These are phyloP conservation scores for Todiramphus chloris DNA, from an alignment of 2,113 vertebrate genomes.

Conservation along the genomic window DNA sequence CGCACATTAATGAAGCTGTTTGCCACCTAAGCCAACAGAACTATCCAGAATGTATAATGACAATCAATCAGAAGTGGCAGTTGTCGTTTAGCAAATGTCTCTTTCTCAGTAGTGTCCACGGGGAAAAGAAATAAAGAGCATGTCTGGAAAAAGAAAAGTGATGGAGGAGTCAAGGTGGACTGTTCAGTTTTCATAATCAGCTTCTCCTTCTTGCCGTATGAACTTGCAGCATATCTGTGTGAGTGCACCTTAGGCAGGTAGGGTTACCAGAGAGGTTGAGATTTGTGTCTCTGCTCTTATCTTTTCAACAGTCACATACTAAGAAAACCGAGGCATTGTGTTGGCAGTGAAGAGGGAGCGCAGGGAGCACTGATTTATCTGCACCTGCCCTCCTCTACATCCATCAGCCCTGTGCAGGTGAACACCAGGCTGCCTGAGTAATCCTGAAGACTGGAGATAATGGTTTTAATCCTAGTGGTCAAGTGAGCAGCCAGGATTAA, in stretches of 20 bases:
- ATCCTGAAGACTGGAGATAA: neutral
- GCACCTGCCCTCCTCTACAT: neutral
- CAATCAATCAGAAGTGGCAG: neutral
- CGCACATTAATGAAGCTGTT: neutral
- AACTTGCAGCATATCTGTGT: neutral
- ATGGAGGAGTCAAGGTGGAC: neutral
- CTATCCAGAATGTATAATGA: neutral
- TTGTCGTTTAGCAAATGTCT: neutral
- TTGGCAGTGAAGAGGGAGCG: neutral
- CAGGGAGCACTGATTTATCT: neutral
- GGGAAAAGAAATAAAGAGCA: neutral
- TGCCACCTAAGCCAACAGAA: neutral
- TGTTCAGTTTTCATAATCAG: neutral
- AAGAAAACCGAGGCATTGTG: rapidly evolving
- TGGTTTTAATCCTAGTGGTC: neutral
- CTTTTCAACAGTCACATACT: neutral
- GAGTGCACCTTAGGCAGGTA: neutral
- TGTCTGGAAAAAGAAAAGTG: neutral
- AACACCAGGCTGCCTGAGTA: neutral
- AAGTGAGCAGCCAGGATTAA: conserved; percentile 11
- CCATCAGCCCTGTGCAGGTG: rapidly evolving
- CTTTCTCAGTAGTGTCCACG: neutral
- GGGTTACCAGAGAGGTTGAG: neutral
- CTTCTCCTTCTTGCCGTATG: neutral
- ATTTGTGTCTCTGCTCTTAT: neutral